Evolutionary conservation across 2,797 vertebrate genomes (phyloP).

Genomic region (Falco naumanni): DNA sequence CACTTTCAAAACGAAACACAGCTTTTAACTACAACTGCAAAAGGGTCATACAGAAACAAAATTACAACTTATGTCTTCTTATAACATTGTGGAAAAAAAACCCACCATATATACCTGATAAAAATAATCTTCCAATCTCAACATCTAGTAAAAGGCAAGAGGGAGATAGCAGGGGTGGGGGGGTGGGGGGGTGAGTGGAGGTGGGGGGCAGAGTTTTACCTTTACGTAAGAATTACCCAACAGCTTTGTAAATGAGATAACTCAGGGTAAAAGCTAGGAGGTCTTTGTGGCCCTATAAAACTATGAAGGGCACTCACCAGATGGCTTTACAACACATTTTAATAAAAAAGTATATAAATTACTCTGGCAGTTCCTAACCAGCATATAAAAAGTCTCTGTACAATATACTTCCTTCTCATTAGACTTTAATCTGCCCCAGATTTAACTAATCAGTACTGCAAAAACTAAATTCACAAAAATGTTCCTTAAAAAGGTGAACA

Average conservation of each 20-base stretch:
- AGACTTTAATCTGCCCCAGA: not conserved
- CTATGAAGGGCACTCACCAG: not conserved
- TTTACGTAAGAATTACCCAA: not conserved
- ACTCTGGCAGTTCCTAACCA: not conserved
- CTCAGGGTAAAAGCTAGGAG: not conserved
- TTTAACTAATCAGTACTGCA: not conserved
- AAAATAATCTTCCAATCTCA: not conserved
- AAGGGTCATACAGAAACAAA: not conserved
- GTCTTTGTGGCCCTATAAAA: slow-evolving; percentile 4
- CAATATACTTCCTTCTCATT: not conserved
- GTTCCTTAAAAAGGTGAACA: not conserved
- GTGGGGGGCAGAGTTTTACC: not conserved
- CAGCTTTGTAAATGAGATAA: not conserved
- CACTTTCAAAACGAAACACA: not conserved
- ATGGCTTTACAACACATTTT: slow-evolving; percentile 12
- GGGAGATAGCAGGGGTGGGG: no score
- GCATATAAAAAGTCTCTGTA: not conserved
- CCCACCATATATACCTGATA: not conserved
- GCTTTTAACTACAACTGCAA: not conserved
- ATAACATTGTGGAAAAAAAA: not conserved
- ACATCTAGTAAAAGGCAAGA: not conserved
- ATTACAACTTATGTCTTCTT: not conserved
- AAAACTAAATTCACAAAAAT: not conserved
- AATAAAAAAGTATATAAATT: slow-evolving; percentile 28
- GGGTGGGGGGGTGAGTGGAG: not conserved